These are phyloP conservation scores for Sicus ferrugineus DNA, from an alignment of 2,888 invertebrate species.

Conservation along the genomic window DNA sequence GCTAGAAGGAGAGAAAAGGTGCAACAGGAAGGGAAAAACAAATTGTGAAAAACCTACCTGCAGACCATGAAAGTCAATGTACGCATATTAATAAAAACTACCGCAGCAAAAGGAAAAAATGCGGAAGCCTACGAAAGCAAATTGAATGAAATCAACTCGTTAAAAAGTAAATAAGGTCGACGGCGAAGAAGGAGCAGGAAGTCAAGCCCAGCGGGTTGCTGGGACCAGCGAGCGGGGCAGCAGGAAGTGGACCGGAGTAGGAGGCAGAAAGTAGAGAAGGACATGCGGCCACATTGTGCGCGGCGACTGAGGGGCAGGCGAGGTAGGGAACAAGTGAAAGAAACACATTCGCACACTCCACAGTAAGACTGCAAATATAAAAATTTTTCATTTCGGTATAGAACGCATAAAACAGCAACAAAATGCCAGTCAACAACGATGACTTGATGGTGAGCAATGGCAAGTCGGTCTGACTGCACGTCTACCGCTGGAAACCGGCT, in stretches of 20 bases:
- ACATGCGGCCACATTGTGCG: background rate
- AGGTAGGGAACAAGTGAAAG: background rate
- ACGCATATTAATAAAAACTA: constrained; percentile 43
- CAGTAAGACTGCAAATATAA: constrained; percentile 17
- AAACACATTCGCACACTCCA: background rate
- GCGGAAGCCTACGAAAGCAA: constrained; percentile 59
- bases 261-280: background rate
- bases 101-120: constrained; percentile 31
- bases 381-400: background rate
- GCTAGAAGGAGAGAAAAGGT: constrained; percentile 18
- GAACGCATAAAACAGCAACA: background rate
- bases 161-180: constrained; percentile 63
- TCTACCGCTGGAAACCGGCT: background rate
- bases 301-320: background rate
- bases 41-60: background rate
- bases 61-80: constrained; percentile 42
- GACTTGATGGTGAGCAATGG: background rate
- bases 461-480: background rate
- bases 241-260: background rate
- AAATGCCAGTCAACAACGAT: background rate
- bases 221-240: background rate
- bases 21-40: constrained; percentile 8
- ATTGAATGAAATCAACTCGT: constrained; percentile 64
- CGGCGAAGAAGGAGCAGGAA: constrained; percentile 48
- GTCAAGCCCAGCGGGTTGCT: constrained; percentile 26